Percentiles rank a stretch among this genome's conserved stretches.
Evolutionary conservation across 2,113 vertebrate genomes (phyloP).

Genomic region (Poecile atricapillus): DNA sequence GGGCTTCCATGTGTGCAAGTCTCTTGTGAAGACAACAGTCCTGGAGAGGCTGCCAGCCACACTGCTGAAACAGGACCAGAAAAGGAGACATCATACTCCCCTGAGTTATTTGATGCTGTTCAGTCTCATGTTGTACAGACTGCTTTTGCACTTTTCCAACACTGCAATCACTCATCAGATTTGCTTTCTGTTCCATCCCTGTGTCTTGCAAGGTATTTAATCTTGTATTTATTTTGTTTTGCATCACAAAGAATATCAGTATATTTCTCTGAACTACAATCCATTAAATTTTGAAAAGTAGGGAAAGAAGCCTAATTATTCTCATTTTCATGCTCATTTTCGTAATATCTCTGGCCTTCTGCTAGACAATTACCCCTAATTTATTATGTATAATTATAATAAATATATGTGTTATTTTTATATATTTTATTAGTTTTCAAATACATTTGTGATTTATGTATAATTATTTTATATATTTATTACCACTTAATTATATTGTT

Average conservation of each 20-base stretch:
- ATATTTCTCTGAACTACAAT: not conserved
- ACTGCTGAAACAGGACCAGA: not conserved
- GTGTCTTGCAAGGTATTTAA: not conserved
- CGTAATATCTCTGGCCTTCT: not conserved
- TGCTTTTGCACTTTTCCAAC: not conserved
- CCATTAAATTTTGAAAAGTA: not conserved
- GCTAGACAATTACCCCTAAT: not conserved
- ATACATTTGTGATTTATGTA: not conserved
- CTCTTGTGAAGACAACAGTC: not conserved
- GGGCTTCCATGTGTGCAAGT: not conserved
- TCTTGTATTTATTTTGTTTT: not conserved
- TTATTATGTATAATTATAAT: not conserved
- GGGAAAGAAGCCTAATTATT: not conserved
- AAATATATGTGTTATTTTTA: not conserved
- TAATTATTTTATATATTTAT: not conserved
- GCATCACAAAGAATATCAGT: not conserved
- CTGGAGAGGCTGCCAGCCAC: not conserved
- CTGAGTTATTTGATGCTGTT: not conserved
- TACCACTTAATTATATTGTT: not conserved
- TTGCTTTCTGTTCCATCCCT: not conserved
- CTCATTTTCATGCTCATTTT: not conserved
- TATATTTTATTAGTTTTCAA: not conserved
- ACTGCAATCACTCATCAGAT: not conserved
- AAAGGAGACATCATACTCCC: not conserved
- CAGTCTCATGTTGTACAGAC: not conserved